Evolutionary conservation across 2,113 vertebrate genomes (phyloP).

Genomic region (Mirza zaza): DNA sequence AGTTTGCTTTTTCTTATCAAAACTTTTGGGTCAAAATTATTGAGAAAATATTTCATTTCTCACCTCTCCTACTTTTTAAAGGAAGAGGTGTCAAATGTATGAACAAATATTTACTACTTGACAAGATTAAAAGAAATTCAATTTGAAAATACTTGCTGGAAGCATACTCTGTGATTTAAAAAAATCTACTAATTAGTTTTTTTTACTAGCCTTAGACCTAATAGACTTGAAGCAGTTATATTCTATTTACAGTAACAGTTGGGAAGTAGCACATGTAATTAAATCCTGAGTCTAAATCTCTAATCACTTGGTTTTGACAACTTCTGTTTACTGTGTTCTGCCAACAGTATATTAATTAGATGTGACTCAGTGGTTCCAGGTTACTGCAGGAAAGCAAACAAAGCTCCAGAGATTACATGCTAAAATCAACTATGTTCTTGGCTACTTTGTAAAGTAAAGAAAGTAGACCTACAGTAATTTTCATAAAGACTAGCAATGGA

Average conservation of each 20-base stretch:
- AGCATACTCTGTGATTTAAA: neutral
- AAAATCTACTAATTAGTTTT: neutral
- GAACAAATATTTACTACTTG: conserved; percentile 2
- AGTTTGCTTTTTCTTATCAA: conserved; percentile 38
- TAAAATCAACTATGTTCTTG: conserved; percentile 9
- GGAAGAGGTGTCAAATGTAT: neutral
- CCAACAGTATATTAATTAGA: conserved; percentile 55
- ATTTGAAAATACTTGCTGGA: conserved; percentile 37
- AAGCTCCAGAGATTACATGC: neutral
- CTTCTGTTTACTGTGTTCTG: conserved; percentile 45
- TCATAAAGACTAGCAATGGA: neutral
- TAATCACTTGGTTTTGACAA: conserved; percentile 47
- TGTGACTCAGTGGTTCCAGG: conserved; percentile 17
- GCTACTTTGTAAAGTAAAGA: neutral
- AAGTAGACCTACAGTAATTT: neutral
- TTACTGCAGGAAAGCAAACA: conserved; percentile 49
- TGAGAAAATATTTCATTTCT: conserved; percentile 30
- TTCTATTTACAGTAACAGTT: neutral
- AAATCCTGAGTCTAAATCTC: neutral
- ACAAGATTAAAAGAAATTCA: neutral
- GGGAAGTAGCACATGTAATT: conserved; percentile 23
- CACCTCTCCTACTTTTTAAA: neutral
- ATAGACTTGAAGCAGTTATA: neutral
- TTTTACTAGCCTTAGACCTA: neutral
- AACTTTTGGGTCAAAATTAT: conserved; percentile 24